phyloP scores from a whole-genome alignment of 2,797 vertebrate species.

The Helostoma temminkii region DNA sequence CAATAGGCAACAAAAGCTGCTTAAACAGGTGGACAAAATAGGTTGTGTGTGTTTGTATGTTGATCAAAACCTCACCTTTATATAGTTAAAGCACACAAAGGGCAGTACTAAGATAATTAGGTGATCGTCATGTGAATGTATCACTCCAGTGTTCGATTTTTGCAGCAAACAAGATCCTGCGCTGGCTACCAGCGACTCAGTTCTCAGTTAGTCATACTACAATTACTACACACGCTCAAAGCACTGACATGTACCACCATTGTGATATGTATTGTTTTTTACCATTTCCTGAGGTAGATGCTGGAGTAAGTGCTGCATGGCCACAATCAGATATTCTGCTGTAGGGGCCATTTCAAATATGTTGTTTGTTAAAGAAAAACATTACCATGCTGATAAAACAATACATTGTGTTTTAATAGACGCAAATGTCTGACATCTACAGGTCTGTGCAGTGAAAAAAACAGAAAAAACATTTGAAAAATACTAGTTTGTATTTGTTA shows the following conservation, averaged over 20 bases:
- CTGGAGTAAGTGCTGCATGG: neutral
- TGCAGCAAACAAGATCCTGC: constrained; percentile 24
- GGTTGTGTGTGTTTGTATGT: neutral
- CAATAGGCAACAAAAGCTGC: neutral
- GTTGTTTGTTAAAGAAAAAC: neutral
- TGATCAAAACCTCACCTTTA: constrained; percentile 24
- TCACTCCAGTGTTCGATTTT: constrained; percentile 42
- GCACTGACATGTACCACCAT: constrained; percentile 4
- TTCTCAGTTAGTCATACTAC: constrained; percentile 46
- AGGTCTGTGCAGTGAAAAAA: neutral
- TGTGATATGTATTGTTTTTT: constrained; percentile 12
- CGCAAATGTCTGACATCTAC: neutral
- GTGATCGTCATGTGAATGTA: constrained; percentile 37
- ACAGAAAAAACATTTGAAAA: neutral
- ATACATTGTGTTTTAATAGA: neutral
- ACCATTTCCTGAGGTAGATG: constrained; percentile 13
- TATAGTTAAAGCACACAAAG: constrained; percentile 20
- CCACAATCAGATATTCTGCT: constrained; percentile 36
- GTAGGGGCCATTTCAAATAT: neutral
- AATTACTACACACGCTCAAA: constrained; percentile 36
- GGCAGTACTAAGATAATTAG: constrained; percentile 59
- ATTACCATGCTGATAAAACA: constrained; percentile 3
- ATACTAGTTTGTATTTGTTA: too few relatives aligned
- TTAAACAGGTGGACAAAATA: neutral
- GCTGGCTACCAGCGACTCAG: neutral